Percentiles rank a stretch among this genome's conserved stretches.
Conservation (phyloP, 2,797 vertebrate genomes). For the Chelidonichthys spinosus region DNA sequence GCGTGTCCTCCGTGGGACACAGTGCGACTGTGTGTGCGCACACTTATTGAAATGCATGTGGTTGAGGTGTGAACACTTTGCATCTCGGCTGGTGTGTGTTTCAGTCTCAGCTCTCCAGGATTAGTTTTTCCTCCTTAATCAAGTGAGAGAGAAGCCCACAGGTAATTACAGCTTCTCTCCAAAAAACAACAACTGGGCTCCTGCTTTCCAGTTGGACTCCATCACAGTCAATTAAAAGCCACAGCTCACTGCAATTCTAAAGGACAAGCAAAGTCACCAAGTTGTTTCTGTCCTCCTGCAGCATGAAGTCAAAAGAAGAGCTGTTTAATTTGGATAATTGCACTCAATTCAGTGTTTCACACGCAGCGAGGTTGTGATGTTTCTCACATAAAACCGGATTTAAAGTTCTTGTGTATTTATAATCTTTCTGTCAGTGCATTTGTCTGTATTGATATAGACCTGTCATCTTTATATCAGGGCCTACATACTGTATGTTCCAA, state of each 20-base stretch:
- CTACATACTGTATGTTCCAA: neutral
- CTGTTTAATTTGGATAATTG: neutral
- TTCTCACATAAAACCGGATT: neutral
- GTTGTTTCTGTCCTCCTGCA: slow-evolving; percentile 2
- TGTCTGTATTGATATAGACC: slow-evolving; percentile 10
- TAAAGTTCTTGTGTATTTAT: neutral
- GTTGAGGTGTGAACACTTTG: slow-evolving; percentile 44
- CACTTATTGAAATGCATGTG: slow-evolving; percentile 36
- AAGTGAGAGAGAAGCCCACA: slow-evolving; percentile 72
- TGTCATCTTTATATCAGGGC: neutral
- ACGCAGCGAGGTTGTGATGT: neutral
- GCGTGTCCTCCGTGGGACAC: neutral
- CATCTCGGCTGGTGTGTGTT: slow-evolving; percentile 61
- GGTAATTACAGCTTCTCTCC: slow-evolving; percentile 75
- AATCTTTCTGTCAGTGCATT: neutral
- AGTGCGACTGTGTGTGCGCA: slow-evolving; percentile 16
- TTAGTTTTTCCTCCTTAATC: slow-evolving; percentile 79
- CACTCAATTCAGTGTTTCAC: neutral
- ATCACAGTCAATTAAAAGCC: slow-evolving; percentile 50
- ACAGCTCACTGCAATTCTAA: slow-evolving; percentile 26
- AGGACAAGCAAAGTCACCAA: slow-evolving; percentile 46
- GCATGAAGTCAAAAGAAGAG: neutral
- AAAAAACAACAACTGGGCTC: slow-evolving; percentile 65
- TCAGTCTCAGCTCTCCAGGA: slow-evolving; percentile 69
- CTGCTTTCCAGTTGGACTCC: slow-evolving; percentile 58